These are phyloP conservation scores for Synanthedon vespiformis DNA, from an alignment of 2,888 invertebrate genomes.

Conservation along the genomic window DNA sequence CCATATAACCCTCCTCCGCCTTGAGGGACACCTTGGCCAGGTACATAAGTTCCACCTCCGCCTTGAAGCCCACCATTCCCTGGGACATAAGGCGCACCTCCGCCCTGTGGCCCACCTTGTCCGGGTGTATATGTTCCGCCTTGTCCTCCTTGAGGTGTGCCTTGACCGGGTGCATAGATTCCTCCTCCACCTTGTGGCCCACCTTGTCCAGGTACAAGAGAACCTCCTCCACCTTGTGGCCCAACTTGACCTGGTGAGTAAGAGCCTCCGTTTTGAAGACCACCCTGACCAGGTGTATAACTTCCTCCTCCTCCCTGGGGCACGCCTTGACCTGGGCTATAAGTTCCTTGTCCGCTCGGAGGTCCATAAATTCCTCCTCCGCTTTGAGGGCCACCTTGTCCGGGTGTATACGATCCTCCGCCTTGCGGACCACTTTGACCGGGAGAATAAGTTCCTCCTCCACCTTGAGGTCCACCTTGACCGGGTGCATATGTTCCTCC, in stretches of 20 bases:
- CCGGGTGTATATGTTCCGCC: conserved; percentile 8
- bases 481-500: conserved; percentile 1
- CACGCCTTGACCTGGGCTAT: conserved; percentile 1
- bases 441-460: conserved; percentile 1
- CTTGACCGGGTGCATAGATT: conserved; percentile 1
- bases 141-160: conserved; percentile 1
- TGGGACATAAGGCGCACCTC: conserved; percentile 2
- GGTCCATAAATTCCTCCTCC: neutral
- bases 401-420: conserved; percentile 6
- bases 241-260: conserved; percentile 7
- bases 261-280: conserved; percentile 3
- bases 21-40: neutral
- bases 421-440: conserved; percentile 1
- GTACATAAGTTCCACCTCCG: conserved; percentile 6
- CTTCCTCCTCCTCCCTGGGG: conserved; percentile 3
- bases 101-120: conserved; percentile 5
- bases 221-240: conserved; percentile 6
- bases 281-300: conserved; percentile 9
- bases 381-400: conserved; percentile 1
- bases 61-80: conserved; percentile 2
- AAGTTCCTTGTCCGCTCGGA: conserved; percentile 5
- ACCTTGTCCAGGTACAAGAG: conserved; percentile 10
- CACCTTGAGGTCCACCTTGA: neutral
- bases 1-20: neutral
- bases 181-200: conserved; percentile 3